These are phyloP conservation scores for Actinernus sp. DNA, from an alignment of 92 coral and sea anemone species.

Conservation along the genomic window DNA sequence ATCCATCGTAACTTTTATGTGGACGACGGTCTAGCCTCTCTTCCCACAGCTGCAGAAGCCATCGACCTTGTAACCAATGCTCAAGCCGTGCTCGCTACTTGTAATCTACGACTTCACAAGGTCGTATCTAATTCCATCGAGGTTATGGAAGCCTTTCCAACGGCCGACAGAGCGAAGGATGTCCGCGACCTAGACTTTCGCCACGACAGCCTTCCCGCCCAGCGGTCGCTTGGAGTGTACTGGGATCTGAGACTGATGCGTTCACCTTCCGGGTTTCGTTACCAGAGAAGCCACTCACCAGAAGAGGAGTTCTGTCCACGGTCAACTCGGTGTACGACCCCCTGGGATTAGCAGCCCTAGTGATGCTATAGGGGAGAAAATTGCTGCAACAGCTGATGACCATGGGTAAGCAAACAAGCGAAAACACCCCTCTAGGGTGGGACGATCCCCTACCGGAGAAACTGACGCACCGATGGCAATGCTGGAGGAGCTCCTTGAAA, in stretches of 20 bases:
- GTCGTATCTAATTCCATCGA: constrained; percentile 65
- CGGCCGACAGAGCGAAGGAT: constrained; percentile 50
- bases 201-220: constrained; percentile 56
- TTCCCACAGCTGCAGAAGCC: constrained; percentile 45
- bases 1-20: constrained; percentile 67
- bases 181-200: constrained; percentile 25
- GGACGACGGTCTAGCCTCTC: constrained; percentile 64
- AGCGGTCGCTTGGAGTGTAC: too few species aligned
- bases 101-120: constrained; percentile 68
- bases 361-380: too few species aligned
- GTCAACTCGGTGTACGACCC: constrained; percentile 34
- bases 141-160: constrained; percentile 73
- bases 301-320: too few species aligned
- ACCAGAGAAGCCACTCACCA: constrained; percentile 27
- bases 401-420: background rate
- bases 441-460: too few species aligned
- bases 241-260: constrained; percentile 28
- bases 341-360: constrained; percentile 26
- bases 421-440: background rate
- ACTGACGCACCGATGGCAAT: constrained; percentile 31
- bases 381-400: too few species aligned
- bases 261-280: constrained; percentile 13
- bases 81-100: constrained; percentile 51
- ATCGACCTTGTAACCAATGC: constrained; percentile 46
- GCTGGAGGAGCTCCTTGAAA: too few species aligned